A percentile compares a stretch with the other conserved stretches of the same genome.
phyloP scores from a whole-genome alignment of 2,113 vertebrate genomes.

The Rhinopithecus roxellana region DNA sequence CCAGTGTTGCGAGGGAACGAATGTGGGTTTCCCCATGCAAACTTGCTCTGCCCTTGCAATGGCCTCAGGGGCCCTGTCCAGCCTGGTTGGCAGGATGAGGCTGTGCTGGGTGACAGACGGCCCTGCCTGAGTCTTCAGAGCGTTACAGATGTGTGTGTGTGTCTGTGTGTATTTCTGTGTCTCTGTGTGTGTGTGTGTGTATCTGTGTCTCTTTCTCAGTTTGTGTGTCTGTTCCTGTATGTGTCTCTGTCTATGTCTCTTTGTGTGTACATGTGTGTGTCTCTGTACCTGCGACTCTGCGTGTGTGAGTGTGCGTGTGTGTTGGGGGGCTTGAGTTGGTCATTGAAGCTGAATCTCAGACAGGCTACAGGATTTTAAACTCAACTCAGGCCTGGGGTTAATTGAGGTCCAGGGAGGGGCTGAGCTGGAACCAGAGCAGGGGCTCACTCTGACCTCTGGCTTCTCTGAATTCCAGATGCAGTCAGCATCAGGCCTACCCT shows the following conservation, averaged over 20 bases:
- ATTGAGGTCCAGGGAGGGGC: fast-evolving
- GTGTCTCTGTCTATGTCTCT: not conserved
- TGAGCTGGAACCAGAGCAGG: not conserved
- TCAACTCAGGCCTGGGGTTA: not conserved
- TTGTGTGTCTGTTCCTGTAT: too few species aligned
- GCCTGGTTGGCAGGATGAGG: not conserved
- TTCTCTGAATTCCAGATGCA: not conserved
- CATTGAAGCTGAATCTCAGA: not conserved
- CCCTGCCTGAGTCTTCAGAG: not conserved
- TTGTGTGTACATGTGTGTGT: not conserved
- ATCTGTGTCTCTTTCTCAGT: not conserved
- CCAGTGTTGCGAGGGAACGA: too few species aligned
- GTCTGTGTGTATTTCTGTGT: too few species aligned
- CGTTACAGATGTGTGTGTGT: too few species aligned
- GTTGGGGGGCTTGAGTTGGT: too few species aligned
- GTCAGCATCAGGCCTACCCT: not conserved
- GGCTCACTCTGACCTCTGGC: not conserved
- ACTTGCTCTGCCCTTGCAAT: not conserved
- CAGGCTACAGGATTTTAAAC: not conserved
- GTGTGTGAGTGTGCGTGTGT: too few species aligned
- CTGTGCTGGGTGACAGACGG: fast-evolving
- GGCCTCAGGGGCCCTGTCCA: not conserved
- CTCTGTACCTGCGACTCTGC: not conserved
- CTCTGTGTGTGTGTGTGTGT: not conserved
- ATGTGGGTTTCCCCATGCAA: fast-evolving